Base-by-base conservation (phyloP, 2,797 vertebrate species). In the Xenentodon cancila region DNA sequence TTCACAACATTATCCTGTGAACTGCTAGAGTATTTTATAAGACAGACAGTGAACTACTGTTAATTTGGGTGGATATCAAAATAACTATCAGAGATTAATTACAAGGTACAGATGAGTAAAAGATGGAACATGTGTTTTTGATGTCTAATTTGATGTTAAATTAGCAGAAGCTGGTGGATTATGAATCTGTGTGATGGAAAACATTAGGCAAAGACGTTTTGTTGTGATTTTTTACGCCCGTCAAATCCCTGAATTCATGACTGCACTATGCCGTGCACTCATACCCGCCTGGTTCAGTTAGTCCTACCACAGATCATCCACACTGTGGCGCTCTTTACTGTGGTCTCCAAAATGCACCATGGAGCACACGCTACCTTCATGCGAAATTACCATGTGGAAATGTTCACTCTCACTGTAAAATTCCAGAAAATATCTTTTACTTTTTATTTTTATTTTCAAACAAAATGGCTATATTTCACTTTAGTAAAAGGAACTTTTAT, bases 291-390 rank as follows among this genome's bases (percentile, higher is more conserved):
- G 20, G 7, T 62, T 48, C 5, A 2, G 19, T 59, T 54, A 43
- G 30, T 46, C 46, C 25, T 57, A 61, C 17, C 34, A 37, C 0
- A 15, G 2, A 71, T 7, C 27, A 48, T 56, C 89, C 89, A 85
- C 84, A 15, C 4, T 1, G 79, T 69, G 87, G 76, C 76, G 73
- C 86, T 73, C 43, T 73, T 68, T 22, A 37, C 61, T 45, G 19
- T 40, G 40, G n/a, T 48, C 42, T 54, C 46, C 27, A 7, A 16
- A 20, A 37, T 15, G 3, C 12, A 15, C 3, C 37, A 40, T 5
- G 16, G 37, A 40, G 37, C 17, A 3, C 5, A 3, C 53, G 81
- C 27, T 73, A 62, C 75, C 13, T 88, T 82, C 62, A 75, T 0
- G 6, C 0, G 0, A 40, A 11, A 9, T 50, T 16, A 8, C 27